Evolutionary conservation across 2,888 invertebrate genomes (phyloP).

Genomic region (Scaptomyza polygonia): DNA sequence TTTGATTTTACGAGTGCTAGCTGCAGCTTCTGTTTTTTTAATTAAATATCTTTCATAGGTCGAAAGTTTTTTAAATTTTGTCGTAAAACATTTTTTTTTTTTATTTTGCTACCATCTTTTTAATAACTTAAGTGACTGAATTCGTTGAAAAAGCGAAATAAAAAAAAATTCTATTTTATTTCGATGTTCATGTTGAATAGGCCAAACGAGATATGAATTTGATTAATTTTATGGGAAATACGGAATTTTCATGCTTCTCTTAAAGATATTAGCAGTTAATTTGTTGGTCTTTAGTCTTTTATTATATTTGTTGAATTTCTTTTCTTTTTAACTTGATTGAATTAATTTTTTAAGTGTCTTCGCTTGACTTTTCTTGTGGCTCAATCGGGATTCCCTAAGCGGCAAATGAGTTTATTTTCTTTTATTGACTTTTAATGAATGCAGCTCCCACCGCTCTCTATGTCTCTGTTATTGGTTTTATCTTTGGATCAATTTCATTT

Average conservation of each 20-base stretch:
- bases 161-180: no score
- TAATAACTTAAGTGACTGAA: no score
- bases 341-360: slow-evolving; percentile 60
- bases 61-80: no score
- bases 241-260: slow-evolving; percentile 38
- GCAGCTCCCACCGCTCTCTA: slow-evolving; percentile 15
- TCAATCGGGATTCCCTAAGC: slow-evolving; percentile 61
- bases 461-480: neutral
- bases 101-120: no score
- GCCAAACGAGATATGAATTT: slow-evolving; percentile 46
- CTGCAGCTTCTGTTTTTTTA: no score
- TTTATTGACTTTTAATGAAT: slow-evolving; percentile 72
- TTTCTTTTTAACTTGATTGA: slow-evolving; percentile 56
- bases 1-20: no score
- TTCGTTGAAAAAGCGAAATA: no score
- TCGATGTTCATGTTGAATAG: neutral
- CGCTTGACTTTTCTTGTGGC: slow-evolving; percentile 52
- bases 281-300: slow-evolving; percentile 35
- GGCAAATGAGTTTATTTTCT: slow-evolving; percentile 71
- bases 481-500: slow-evolving; percentile 3
- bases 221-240: slow-evolving; percentile 33
- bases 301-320: slow-evolving; percentile 33
- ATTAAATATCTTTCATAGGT: no score
- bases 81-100: no score
- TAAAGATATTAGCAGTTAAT: slow-evolving; percentile 17